Evolutionary conservation across 2,113 vertebrate genomes (phyloP).

Genomic region (Pomatorhinus ruficollis): DNA sequence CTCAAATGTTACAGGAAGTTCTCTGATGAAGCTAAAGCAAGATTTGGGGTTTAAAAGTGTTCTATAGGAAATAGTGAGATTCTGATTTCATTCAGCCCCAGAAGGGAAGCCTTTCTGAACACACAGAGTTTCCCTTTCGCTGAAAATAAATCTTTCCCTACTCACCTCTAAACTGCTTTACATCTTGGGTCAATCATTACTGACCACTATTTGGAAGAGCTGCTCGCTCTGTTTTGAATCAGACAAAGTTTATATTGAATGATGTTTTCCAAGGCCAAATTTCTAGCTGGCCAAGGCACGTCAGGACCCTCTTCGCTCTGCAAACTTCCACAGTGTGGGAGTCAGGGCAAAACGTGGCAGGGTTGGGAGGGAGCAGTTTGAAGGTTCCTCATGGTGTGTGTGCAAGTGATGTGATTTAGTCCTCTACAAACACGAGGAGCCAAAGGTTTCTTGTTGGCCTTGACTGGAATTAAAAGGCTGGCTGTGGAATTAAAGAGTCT

Average conservation of each 20-base stretch:
- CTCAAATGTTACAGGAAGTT: not conserved
- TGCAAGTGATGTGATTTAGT: not conserved
- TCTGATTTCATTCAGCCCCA: not conserved
- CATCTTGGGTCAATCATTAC: not conserved
- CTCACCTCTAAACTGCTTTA: not conserved
- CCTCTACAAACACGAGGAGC: not conserved
- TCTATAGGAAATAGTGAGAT: not conserved
- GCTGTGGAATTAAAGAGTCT: not conserved
- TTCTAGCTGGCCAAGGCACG: not conserved
- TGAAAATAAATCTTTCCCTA: not conserved
- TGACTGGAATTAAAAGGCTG: not conserved
- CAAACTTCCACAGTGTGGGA: not conserved
- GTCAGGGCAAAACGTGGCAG: not conserved
- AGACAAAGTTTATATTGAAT: not conserved
- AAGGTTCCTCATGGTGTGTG: not conserved
- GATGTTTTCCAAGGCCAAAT: not conserved
- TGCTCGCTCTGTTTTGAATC: not conserved
- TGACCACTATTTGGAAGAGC: not conserved
- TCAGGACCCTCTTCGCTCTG: not conserved
- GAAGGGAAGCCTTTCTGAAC: not conserved
- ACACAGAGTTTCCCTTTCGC: not conserved
- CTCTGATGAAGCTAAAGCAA: not conserved
- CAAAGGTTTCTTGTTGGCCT: not conserved
- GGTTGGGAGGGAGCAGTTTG: not conserved
- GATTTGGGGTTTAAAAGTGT: not conserved